Evolutionary conservation across 2,797 vertebrate species (phyloP).

Genomic region (Apogon hyalosoma): DNA sequence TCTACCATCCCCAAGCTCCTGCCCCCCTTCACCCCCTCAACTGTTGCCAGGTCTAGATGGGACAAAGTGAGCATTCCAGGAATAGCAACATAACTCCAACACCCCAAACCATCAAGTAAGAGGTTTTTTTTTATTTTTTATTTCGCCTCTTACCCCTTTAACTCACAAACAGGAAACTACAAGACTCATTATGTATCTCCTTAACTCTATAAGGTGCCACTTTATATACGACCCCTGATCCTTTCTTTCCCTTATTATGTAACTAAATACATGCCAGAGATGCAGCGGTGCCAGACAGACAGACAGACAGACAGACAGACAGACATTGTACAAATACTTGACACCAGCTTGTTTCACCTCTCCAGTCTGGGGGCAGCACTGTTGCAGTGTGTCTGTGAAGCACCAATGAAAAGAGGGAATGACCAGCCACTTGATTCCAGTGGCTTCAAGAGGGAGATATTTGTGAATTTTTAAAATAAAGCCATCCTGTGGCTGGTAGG

Average conservation of each 20-base stretch:
- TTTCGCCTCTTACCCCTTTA: constrained; percentile 7
- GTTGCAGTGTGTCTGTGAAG: constrained; percentile 54
- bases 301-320: constrained; percentile 42
- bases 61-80: constrained; percentile 76
- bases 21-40: constrained; percentile 26
- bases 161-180: constrained; percentile 20
- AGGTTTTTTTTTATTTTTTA: constrained; percentile 14
- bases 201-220: constrained; percentile 23
- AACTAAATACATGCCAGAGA: constrained; percentile 43
- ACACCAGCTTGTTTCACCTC: constrained; percentile 44
- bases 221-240: constrained; percentile 32
- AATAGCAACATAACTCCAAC: constrained; percentile 71
- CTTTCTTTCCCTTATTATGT: constrained; percentile 33
- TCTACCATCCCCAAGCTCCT: constrained; percentile 50
- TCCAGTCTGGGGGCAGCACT: constrained; percentile 37
- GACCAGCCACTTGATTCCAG: constrained; percentile 63
- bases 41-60: constrained; percentile 67
- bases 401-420: constrained; percentile 57
- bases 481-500: constrained; percentile 65
- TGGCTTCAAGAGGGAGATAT: constrained; percentile 73
- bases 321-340: constrained; percentile 44
- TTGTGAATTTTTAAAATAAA: constrained; percentile 82
- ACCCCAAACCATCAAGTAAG: constrained; percentile 43
- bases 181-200: constrained; percentile 29
- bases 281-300: constrained; percentile 35